phyloP scores from a whole-genome alignment of 2,113 vertebrate genomes.

The Bagarius yarrelli region DNA sequence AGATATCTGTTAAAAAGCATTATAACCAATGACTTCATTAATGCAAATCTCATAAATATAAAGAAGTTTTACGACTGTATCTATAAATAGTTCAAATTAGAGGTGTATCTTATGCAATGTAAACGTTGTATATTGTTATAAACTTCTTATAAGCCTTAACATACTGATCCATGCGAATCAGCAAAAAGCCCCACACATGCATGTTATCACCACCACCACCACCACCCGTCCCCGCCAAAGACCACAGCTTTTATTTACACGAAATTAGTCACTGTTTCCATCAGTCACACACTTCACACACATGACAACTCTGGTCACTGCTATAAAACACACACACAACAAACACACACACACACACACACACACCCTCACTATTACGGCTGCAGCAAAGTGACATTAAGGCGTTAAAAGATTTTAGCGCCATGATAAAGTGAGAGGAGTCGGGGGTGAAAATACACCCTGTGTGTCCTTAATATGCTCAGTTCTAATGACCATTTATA shows the following conservation, averaged over 20 bases:
- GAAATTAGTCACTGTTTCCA: conserved; percentile 47
- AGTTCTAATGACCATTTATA: no score
- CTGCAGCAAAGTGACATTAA: background rate
- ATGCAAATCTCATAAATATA: background rate
- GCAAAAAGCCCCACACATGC: no score
- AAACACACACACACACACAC: background rate
- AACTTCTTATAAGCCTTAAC: no score
- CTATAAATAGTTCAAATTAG: background rate
- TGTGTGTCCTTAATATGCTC: background rate
- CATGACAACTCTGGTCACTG: conserved; percentile 37
- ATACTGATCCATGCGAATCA: background rate
- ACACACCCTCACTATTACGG: no score
- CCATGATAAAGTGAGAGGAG: background rate
- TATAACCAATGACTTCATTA: background rate
- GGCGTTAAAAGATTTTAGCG: background rate
- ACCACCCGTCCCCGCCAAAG: no score
- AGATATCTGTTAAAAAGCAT: background rate
- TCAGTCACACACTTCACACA: conserved; percentile 50
- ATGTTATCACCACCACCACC: background rate
- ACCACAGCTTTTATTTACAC: background rate
- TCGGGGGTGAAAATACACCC: background rate
- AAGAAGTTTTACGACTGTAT: no score
- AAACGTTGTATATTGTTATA: background rate
- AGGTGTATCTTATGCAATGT: background rate
- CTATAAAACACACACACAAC: background rate